A percentile compares a stretch with the other conserved stretches of the same genome.
Evolutionary conservation across 1,140 invertebrate species (phyloP).

Genomic region (Macrostomum lignano): DNA sequence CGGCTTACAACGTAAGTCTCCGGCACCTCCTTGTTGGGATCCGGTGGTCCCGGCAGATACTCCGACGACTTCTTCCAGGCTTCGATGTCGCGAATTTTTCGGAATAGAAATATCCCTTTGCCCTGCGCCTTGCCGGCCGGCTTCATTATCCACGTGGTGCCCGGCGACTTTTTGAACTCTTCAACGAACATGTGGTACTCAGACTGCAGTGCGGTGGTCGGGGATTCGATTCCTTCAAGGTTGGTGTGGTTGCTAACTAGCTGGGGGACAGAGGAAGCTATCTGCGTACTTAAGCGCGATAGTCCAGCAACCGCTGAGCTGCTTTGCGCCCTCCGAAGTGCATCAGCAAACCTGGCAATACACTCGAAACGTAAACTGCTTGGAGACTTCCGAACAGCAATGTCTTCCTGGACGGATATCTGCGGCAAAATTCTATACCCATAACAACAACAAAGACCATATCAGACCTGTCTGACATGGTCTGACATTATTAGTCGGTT

Average conservation of each 20-base stretch:
- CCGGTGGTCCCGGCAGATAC: constrained; percentile 13
- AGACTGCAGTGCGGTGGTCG: constrained; percentile 12
- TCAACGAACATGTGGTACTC: constrained; percentile 32
- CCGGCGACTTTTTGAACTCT: constrained; percentile 29
- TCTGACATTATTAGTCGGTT: not conserved
- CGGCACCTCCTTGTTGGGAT: constrained; percentile 16
- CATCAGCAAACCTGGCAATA: not conserved
- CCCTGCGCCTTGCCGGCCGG: constrained; percentile 30
- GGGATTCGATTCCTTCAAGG: not conserved
- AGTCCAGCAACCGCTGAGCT: not conserved
- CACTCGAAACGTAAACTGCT: constrained; percentile 3
- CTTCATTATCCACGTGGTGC: constrained; percentile 33
- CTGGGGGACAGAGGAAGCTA: too few species aligned
- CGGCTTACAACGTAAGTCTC: constrained; percentile 27
- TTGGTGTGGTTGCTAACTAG: too few species aligned
- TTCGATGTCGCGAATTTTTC: constrained; percentile 30
- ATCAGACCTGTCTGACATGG: not conserved
- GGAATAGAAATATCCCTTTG: constrained; percentile 30
- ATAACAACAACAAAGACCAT: constrained; percentile 1
- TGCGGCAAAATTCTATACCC: not conserved
- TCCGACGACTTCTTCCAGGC: constrained; percentile 29
- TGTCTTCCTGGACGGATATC: not conserved
- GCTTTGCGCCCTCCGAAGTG: not conserved
- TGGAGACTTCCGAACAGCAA: not conserved
- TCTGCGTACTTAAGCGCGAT: not conserved